Evolutionary conservation across 2,888 invertebrate species (phyloP), one percentile per base, ranked within the genome.

Genomic region (Lepeophtheirus nordmannii): DNA sequence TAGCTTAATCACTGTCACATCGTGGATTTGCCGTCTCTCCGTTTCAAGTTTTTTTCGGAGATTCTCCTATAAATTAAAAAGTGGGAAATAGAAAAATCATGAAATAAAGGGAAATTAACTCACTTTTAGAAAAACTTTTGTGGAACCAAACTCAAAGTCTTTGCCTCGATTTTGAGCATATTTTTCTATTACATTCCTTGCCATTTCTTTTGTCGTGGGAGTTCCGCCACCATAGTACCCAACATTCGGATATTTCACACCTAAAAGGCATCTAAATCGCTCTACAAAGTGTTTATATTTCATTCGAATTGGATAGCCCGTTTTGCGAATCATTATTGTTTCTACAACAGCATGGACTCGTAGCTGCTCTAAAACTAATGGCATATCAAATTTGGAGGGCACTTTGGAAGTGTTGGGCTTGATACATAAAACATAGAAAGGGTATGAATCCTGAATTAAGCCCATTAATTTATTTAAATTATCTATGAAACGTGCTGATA

Each of bases 341-440:
- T 97, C 96, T 70, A 94, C 76, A 87, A 97, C 89, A 67, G 94
- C 93, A 0, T 69, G 67, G 68, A 70, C 68, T 1, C 91, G 80
- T 41, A 93, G 78, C 68, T 97, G 92, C 70, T 86, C 84, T 23
- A 93, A 78, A 0, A 97, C 94, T 68, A 92, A 88, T 0, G 89
- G 87, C 85, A 90, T 87, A 75, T 97, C 94, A 78, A 96, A 93
- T 73, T 85, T 84, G 84, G 91, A 86, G 0, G 94, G 85, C 0
- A 87, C 85, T 74, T 96, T 94, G 71, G 91, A 90, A 66, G 84
- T 85, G 77, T 97, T 98, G 0, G 96, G 94, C 74, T 96, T 94
- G 70, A 98, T 83, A 76, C 97, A 98, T 46, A 96, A 83, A 9
- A 92, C 87, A 75, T 92, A 92, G 90, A 90, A 92, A 0, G 94